Evolutionary conservation across 1,140 invertebrate species (phyloP), one percentile per base, ranked within the genome.

Genomic region (Formica exsecta): DNA sequence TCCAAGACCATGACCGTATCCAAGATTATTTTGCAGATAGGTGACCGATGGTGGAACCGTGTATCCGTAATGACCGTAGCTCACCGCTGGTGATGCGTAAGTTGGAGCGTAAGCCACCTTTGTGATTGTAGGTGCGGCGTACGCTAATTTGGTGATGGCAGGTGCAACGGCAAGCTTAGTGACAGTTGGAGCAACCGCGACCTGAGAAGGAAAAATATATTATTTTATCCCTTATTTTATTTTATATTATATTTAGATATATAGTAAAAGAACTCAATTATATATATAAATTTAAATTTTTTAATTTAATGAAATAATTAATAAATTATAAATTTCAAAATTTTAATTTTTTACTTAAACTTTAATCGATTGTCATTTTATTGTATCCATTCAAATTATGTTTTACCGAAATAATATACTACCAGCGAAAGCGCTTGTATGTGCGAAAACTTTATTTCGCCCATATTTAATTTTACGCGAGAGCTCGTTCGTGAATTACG

Each of bases 151-250:
- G 1, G 87, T 81, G 9, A 91, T 86, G 32, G 91, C 74, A 75
- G 93, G 92, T 32, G 87, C 83, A 38, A 91, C 86, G 62, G 89
- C 87, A 29, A 59, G 32, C 73, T 93, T 92, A 7, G 92, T 92
- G 4, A 92, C 86, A 1, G 91, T 61, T 54, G 92, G 91, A 62
- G 93, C 90, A 32, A 92, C 86, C 61, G 89, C 90, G 44, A 90
- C 90, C 93, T 94, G 25, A 48, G 16, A 62, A 41, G 70, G 19
- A 71, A 62, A 25, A 32, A 25, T 5, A 32, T 3, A 61, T 81
- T 61, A 22, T 57, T 54, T 29, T 36, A 11, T 36, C 9, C 19
- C 29, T 71, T 70, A 77, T 9, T 79, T 36, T 25, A 51, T 36
- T 59, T 32, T 62, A 19, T 13, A 0, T 75, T 7, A 19, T 13